These are phyloP conservation scores for Vireo griseus DNA, from an alignment of 2,797 vertebrate genomes.

Conservation along the genomic window DNA sequence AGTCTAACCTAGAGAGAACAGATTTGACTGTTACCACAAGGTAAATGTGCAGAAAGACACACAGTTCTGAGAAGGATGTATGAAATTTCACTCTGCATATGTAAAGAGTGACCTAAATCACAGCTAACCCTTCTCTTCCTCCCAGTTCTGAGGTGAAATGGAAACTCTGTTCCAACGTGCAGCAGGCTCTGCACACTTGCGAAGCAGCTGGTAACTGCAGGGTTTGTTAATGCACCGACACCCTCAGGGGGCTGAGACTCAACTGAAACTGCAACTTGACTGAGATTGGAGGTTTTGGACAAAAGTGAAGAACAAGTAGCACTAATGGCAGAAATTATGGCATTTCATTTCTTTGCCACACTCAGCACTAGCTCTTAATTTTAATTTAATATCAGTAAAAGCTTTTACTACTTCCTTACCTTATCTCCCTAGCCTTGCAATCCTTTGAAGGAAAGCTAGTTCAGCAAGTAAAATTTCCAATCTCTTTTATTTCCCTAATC, in stretches of 20 bases:
- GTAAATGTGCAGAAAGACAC: neutral
- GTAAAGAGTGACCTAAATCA: neutral
- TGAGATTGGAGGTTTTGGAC: neutral
- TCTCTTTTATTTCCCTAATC: neutral
- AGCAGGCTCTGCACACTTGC: neutral
- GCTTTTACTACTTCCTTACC: neutral
- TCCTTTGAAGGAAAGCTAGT: neutral
- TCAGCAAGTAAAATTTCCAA: neutral
- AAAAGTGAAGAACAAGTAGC: neutral
- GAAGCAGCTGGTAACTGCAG: neutral
- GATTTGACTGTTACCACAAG: neutral
- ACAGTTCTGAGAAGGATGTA: neutral
- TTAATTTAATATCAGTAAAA: conserved; percentile 20
- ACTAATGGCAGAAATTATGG: neutral
- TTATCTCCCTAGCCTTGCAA: neutral
- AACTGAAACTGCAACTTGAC: neutral
- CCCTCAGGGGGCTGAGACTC: neutral
- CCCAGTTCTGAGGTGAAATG: neutral
- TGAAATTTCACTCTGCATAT: neutral
- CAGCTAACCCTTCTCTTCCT: neutral
- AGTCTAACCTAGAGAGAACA: conserved; percentile 7
- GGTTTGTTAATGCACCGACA: neutral
- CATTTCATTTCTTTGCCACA: neutral
- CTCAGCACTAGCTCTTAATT: neutral
- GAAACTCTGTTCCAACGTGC: neutral